phyloP scores from a whole-genome alignment of 2,113 vertebrate genomes.

The Vicugna pacos region DNA sequence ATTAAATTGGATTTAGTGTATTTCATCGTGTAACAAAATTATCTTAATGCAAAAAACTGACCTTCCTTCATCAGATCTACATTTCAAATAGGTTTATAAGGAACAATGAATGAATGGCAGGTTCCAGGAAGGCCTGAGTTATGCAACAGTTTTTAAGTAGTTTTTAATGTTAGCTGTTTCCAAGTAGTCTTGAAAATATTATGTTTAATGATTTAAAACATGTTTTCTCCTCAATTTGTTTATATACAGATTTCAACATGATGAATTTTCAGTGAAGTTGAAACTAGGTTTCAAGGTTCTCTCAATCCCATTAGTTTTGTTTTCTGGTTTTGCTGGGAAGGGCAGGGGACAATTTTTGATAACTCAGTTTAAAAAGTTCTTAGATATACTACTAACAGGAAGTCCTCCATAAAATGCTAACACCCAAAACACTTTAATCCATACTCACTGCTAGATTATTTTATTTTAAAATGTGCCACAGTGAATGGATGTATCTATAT shows the following conservation, averaged over 20 bases:
- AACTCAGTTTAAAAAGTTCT: constrained; percentile 48
- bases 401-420: neutral
- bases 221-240: neutral
- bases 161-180: neutral
- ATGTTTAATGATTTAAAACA: neutral
- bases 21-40: neutral
- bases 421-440: constrained; percentile 43
- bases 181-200: constrained; percentile 11
- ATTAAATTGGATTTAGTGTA: neutral
- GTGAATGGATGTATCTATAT: constrained; percentile 45
- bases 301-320: neutral
- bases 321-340: constrained; percentile 22
- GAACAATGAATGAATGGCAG: neutral
- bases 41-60: constrained; percentile 9
- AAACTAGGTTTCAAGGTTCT: neutral
- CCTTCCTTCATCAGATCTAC: neutral
- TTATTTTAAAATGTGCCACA: constrained; percentile 75
- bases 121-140: neutral
- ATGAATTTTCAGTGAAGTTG: constrained; percentile 1
- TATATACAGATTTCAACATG: neutral
- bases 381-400: constrained; percentile 11
- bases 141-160: neutral
- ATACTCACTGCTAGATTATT: constrained; percentile 56
- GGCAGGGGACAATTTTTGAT: neutral
- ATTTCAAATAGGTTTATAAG: neutral